Evolutionary conservation across 1,140 invertebrate species (phyloP), one percentile per base, ranked within the genome.

Genomic region (Drosophila albomicans): DNA sequence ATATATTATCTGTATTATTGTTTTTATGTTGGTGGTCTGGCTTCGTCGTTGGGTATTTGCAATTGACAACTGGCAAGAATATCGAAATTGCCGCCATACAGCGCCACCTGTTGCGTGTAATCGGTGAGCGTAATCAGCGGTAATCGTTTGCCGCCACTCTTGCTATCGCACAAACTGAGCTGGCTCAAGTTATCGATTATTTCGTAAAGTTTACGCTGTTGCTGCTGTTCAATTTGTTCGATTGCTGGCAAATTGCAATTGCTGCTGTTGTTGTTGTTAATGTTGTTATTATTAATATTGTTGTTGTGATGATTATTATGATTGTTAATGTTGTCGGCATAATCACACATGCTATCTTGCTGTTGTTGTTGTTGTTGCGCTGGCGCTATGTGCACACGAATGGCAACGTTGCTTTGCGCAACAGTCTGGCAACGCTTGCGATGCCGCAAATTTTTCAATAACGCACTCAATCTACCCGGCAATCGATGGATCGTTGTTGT

Each of bases 131-230:
- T 91, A 10, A 92, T 92, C 58, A 78, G 79, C 35, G 91, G 91
- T 56, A 92, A 64, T 46, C 51, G 52, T 13, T 48, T 51, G 43
- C 69, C 51, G 16, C 43, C 38, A 38, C 49, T 32, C 1, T 15
- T 49, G 30, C 10, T 70, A 62, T 77, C 73, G 51, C 72, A 59
- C 57, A 92, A 65, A 30, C 81, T 81, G 43, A 92, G 72, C 32
- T 91, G 72, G 51, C 76, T 85, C 32, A 92, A 68, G 57, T 92
- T 92, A 71, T 92, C 91, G 54, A 92, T 92, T 25, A 92, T 79
- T 58, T 90, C 82, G 74, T 88, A 89, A 1, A 92, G 57, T n/a
- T 84, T 75, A 13, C 77, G 84, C 28, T 75, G 75, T 10, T 57
- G 32, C 7, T 57, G 32, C 7, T 56, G 52, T 28, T 54, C 28